Evolutionary conservation across 2,113 vertebrate genomes (phyloP), one percentile per base, ranked within the genome.

Genomic region (Sitta europaea): DNA sequence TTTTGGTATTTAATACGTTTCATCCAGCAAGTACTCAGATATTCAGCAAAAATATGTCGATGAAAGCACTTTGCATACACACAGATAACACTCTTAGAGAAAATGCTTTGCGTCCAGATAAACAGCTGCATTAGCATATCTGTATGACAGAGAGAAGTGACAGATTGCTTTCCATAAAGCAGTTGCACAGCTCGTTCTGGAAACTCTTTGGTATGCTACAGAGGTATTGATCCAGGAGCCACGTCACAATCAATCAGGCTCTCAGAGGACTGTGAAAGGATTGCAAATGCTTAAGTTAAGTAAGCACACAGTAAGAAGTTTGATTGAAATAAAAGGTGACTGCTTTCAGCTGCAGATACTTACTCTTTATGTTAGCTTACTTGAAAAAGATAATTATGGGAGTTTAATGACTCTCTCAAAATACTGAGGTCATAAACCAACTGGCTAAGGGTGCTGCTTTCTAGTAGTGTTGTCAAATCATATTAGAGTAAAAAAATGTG

Each of bases 241-340:
- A 86, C 8, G 3, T 92, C 86, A 80, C 83, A 55, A 94, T 96
- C 90, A 90, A 94, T 94, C 88, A 92, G 65, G 9, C 25, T 86
- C 79, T 73, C 47, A 80, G 54, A 87, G 58, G 47, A 57, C 72
- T 4, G 18, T 36, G 42, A 53, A 92, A 85, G 90, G 43, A 84
- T 91, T 96, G 76, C 80, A 95, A 92, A 95, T 95, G 90, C 57
- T 91, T 36, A 75, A 81, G 42, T 86, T 96, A 95, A 95, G 75
- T 92, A 96, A 96, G 66, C 74, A 71, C 14, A 14, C 38, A 71
- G 29, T 89, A 82, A 91, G 91, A 94, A 59, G n/a, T 93, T 91
- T 92, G 72, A 67, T 25, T 88, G 90, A 84, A 91, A 82, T 73
- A 71, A 86, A 83, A 90, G 71, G 76, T 63, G 63, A 65, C 59